These are phyloP conservation scores for Ondatra zibethicus DNA, from an alignment of 2,113 vertebrate species.

Conservation along the genomic window DNA sequence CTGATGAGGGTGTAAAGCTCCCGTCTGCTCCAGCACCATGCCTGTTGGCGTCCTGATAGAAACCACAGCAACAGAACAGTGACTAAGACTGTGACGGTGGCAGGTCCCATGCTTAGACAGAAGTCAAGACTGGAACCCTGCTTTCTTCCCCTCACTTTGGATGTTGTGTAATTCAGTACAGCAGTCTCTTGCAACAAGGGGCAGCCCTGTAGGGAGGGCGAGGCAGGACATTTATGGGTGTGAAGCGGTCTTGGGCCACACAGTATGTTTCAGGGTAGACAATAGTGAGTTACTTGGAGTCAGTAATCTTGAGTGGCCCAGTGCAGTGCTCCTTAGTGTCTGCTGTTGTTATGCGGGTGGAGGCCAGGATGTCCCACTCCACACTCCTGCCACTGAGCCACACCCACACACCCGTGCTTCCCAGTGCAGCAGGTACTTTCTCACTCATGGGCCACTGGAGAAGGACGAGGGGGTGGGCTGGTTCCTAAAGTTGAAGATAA, in stretches of 20 bases:
- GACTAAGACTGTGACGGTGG: background rate
- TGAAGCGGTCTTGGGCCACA: background rate
- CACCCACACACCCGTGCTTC: background rate
- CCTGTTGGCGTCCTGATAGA: background rate
- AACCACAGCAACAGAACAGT: background rate
- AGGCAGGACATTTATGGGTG: background rate
- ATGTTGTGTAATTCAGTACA: background rate
- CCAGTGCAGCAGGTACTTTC: background rate
- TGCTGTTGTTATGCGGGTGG: background rate
- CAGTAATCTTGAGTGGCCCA: background rate
- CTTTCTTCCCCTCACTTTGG: background rate
- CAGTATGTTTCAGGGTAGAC: background rate
- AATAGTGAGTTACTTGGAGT: background rate
- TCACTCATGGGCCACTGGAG: background rate
- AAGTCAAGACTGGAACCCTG: background rate
- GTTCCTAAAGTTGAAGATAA: background rate
- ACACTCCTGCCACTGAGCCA: background rate
- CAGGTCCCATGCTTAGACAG: background rate
- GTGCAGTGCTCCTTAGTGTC: background rate
- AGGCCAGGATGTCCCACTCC: background rate
- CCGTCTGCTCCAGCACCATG: background rate
- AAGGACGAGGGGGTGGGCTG: background rate
- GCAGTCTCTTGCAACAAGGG: background rate
- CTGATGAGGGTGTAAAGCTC: background rate
- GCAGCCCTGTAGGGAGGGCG: too few relatives aligned